Evolutionary conservation across 2,113 vertebrate species (phyloP), one percentile per base, ranked within the genome.

Genomic region (Pandion haliaetus): DNA sequence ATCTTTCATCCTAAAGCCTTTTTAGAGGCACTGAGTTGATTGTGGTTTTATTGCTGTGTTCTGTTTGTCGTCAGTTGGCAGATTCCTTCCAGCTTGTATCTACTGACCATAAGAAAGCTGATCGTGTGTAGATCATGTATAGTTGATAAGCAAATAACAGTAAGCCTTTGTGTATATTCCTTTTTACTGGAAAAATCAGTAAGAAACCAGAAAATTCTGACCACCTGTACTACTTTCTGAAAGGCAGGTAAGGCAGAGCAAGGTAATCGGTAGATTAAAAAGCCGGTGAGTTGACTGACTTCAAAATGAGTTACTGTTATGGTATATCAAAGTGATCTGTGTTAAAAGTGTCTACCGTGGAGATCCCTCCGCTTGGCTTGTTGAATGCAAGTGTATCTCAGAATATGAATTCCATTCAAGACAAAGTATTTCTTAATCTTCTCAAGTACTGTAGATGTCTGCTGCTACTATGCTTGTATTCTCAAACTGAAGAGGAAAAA

Each of bases 231-330:
- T 63, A 28, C 12, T 80, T 93, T 81, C 18, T 73, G 70, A 88
- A 67, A 94, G 63, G 67, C 58, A 87, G 74, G 69, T 90, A 63
- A 78, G 82, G 42, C 50, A 89, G 59, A 74, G 44, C 15, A 73
- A 85, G 38, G 66, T 77, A 91, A 83, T 76, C 76, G 70, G 72
- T 66, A 36, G 28, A 40, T 52, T 52, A 29, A 57, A 86, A 76
- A 83, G 36, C 18, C 55, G 57, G 14, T 38, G 65, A 87, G 32
- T 77, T 82, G 49, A 36, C 61, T 76, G 57, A 31, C 63, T 86
- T 97, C 79, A 93, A 93, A 96, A 92, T 96, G 96, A 76, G 52
- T 87, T 82, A 59, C 12, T 89, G 49, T 95, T 96, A 40, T 62
- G 70, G 36, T 83, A 20, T 79, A 86, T 63, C 77, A 55, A 83